These are phyloP conservation scores for Ctenomys sociabilis DNA, from an alignment of 2,113 vertebrate genomes.

Conservation along the genomic window DNA sequence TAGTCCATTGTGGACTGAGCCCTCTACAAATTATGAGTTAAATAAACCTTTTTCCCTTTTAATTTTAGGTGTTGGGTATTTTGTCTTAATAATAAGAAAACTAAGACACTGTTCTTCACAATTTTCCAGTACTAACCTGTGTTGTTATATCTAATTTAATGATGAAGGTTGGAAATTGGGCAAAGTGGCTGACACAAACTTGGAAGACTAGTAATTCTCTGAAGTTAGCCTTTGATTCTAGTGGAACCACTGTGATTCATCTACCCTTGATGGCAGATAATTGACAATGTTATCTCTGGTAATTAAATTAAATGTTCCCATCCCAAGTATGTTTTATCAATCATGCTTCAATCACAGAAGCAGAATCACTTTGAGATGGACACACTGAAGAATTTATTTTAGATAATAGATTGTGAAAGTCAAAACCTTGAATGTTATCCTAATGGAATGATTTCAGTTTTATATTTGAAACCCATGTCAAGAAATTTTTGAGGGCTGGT, in stretches of 20 bases:
- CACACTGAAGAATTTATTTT: neutral
- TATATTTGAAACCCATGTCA: neutral
- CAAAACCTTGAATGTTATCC: neutral
- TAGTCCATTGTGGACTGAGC: neutral
- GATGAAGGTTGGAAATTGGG: rapidly evolving
- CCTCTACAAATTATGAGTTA: neutral
- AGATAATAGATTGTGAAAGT: neutral
- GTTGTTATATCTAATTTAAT: neutral
- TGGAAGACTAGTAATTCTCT: rapidly evolving
- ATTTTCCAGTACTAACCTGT: neutral
- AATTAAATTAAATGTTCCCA: neutral
- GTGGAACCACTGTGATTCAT: rapidly evolving
- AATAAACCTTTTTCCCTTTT: neutral
- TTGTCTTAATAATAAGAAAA: neutral
- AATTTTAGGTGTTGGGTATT: neutral
- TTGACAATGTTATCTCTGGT: neutral
- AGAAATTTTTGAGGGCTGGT: neutral
- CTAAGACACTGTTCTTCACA: neutral
- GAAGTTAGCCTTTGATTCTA: neutral
- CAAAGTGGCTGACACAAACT: neutral
- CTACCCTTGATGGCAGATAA: neutral
- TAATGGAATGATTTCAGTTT: neutral
- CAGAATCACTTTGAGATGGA: neutral
- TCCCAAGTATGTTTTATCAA: neutral
- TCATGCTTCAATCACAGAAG: neutral